Evolutionary conservation across 2,113 vertebrate genomes (phyloP), one percentile per base, ranked within the genome.

Genomic region (Casuarius casuarius): DNA sequence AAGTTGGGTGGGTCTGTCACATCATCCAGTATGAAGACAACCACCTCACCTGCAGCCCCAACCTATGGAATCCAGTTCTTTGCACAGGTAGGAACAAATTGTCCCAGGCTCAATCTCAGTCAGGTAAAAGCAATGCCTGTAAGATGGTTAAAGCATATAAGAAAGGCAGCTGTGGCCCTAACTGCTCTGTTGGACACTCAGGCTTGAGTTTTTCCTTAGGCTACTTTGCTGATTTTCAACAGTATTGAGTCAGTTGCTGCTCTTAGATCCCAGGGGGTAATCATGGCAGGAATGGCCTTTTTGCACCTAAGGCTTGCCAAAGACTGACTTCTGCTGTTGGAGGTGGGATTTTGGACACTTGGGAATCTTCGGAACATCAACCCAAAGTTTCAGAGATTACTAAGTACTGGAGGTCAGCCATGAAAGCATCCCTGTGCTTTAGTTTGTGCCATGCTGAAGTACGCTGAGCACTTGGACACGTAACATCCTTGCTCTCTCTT

Each of bases 21-120:
- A 1, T 46, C 40, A n/a, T 29, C 9, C 9, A 6, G 1, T 61
- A 44, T 3, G 6, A 12, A 26, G 26, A 3, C 1, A 2, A 49
- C 9, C n/a, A 59, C 17, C 19, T 49, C 11, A 20, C 26, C 44
- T 80, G 7, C 28, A 58, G 7, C 14, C 25, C 15, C 46, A 77
- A 70, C 10, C 23, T 22, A 6, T 29, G 11, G 68, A 15, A 67
- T 66, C 1, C 0, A 75, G n/a, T 19, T 48, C 63, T 4, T 3
- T 28, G 4, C 3, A 7, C 26, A n/a, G 4, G 14, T 21, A 18
- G 20, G 10, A 82, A 28, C 22, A 94, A 63, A 14, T 9, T 91
- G 54, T 18, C 20, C 67, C 7, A 59, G 68, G 23, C 4, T 88
- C 9, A 2, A 5, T 23, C 26, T n/a, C 21, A 1, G 20, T 59